These are phyloP conservation scores for Brienomyrus longianalis DNA, from an alignment of 2,113 vertebrate genomes.

Conservation along the genomic window DNA sequence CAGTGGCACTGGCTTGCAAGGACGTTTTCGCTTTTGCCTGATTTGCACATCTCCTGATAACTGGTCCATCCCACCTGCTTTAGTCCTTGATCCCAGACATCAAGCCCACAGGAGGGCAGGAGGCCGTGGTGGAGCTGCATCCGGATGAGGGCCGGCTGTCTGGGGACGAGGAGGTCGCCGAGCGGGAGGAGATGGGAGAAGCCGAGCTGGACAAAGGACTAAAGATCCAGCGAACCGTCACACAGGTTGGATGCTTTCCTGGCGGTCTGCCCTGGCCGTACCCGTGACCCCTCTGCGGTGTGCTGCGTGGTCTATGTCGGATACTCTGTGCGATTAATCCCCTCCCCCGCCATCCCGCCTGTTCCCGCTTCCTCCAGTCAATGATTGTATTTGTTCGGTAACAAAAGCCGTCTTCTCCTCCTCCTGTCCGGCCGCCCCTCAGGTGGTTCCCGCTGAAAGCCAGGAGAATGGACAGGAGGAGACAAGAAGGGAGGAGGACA, in stretches of 20 bases:
- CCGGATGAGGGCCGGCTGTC: conserved; percentile 78
- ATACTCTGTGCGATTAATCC: background rate
- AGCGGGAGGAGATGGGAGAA: conserved; percentile 54
- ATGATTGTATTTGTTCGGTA: background rate
- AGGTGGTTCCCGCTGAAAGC: conserved; percentile 71
- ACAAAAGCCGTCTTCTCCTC: background rate
- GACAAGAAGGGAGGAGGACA: conserved; percentile 60
- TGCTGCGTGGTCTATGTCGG: background rate
- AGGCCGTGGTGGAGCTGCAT: conserved; percentile 79
- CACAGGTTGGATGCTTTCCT: conserved; percentile 65
- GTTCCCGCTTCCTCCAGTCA: background rate
- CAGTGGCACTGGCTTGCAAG: background rate
- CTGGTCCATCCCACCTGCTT: background rate
- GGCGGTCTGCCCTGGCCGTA: background rate
- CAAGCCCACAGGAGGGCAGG: conserved; percentile 58
- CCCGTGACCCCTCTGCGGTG: background rate
- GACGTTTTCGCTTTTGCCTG: background rate
- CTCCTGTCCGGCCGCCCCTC: background rate
- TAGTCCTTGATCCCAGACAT: conserved; percentile 87
- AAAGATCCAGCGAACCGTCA: conserved; percentile 83
- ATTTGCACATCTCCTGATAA: background rate
- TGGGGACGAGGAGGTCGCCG: conserved; percentile 69
- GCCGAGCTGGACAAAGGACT: conserved; percentile 49
- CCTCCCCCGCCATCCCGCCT: background rate
- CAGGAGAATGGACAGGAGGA: conserved; percentile 77